These are phyloP conservation scores for Pollenia labialis DNA, from an alignment of 2,888 invertebrate genomes.

Conservation along the genomic window DNA sequence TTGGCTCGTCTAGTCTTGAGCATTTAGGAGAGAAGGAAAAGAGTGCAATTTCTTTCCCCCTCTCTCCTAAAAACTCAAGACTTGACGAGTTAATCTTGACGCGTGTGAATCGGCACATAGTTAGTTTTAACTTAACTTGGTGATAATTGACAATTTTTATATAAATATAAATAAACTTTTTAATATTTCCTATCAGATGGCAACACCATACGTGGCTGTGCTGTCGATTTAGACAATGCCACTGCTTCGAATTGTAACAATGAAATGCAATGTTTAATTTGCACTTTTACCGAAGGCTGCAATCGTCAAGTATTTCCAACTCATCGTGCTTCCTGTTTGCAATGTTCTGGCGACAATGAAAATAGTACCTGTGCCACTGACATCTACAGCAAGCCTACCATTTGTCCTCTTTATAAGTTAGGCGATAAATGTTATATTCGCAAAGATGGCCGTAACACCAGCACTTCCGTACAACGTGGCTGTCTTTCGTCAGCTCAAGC, in stretches of 20 bases:
- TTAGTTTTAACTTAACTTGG: too few relatives aligned
- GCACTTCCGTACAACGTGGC: conserved; percentile 80
- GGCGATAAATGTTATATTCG: conserved; percentile 82
- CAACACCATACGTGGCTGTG: conserved; percentile 81
- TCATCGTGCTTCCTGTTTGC: conserved; percentile 80
- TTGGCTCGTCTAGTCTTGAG: too few relatives aligned
- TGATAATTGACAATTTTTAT: too few relatives aligned
- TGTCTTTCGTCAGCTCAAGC: conserved; percentile 79
- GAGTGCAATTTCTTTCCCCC: too few relatives aligned
- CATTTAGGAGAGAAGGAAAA: too few relatives aligned
- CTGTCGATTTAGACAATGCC: conserved; percentile 78
- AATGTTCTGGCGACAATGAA: conserved; percentile 78
- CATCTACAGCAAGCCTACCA: conserved; percentile 74
- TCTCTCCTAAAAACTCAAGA: too few relatives aligned
- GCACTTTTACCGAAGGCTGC: conserved; percentile 79
- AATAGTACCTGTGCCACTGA: conserved; percentile 79
- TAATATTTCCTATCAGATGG: conserved; percentile 76
- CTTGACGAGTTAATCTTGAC: too few relatives aligned
- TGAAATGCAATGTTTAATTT: conserved; percentile 80
- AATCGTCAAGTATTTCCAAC: conserved; percentile 80
- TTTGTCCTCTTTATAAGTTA: conserved; percentile 80
- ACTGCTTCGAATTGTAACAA: conserved; percentile 78
- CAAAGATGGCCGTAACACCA: conserved; percentile 76
- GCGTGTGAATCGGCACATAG: not conserved
- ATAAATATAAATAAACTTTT: not conserved